A percentile compares a stretch with the other conserved stretches of the same genome.
These are phyloP conservation scores for Heliconius hermathena DNA, from an alignment of 1,140 invertebrate species.

Conservation along the genomic window DNA sequence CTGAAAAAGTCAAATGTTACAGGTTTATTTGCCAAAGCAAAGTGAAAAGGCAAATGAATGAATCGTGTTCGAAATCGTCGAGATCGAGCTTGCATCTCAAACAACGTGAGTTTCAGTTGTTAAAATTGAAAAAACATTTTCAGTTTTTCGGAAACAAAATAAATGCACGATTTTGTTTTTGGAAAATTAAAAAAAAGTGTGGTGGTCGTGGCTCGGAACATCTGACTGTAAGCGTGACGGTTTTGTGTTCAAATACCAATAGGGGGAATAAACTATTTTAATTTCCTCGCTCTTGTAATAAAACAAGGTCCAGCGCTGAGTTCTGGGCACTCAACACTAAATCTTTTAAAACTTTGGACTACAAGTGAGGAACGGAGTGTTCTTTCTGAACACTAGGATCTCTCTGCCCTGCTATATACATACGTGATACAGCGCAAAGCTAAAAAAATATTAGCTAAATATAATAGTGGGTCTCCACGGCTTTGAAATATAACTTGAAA, in stretches of 20 bases:
- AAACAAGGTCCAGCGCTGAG: too few relatives aligned
- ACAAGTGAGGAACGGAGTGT: neutral
- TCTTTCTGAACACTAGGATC: neutral
- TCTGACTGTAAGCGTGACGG: too few relatives aligned
- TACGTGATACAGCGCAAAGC: neutral
- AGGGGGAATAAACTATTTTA: too few relatives aligned
- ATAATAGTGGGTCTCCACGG: too few relatives aligned
- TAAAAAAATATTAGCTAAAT: too few relatives aligned
- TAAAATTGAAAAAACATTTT: neutral
- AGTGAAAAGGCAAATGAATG: conserved; percentile 1
- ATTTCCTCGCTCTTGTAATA: too few relatives aligned
- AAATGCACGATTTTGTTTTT: neutral
- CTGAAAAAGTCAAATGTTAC: neutral
- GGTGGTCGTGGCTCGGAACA: too few relatives aligned
- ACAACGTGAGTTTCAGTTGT: neutral
- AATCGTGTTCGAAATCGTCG: conserved; percentile 1
- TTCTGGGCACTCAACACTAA: too few relatives aligned
- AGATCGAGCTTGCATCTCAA: conserved; percentile 1
- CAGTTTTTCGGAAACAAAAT: neutral
- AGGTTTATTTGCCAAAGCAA: conserved; percentile 8
- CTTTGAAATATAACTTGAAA: too few relatives aligned
- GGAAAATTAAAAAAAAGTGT: neutral
- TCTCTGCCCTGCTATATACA: neutral
- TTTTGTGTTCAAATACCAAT: too few relatives aligned
- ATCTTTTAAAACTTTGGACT: too few relatives aligned